Base-by-base conservation (phyloP, 2,888 invertebrate genomes). In the Tanytarsus gracilentus region DNA sequence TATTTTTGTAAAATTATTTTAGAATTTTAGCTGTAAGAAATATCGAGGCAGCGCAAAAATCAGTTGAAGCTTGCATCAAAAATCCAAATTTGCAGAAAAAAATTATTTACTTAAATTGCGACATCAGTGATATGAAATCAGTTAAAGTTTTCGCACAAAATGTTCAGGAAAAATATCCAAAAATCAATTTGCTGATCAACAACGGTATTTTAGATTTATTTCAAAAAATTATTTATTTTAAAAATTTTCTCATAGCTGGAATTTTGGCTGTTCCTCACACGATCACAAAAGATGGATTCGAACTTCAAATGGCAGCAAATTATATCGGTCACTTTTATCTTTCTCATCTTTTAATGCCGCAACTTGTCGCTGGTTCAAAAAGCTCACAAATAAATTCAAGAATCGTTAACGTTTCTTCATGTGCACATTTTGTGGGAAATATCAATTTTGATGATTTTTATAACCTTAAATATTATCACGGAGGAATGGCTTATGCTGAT, bases 191-290 rank as follows among this genome's bases (percentile, higher is more conserved):
- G 65, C 75, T 93, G 36, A 79, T 92, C 1, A 92, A 92, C 72
- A 92, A 92, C 74, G 86, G 85, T n/a, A n/a, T n/a, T n/a, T n/a
- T 84, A 74, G 69, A 27, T 4, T 18, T 11, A 25, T 26, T 56
- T 36, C 11, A 2, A 8, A 16, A 18, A 18, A 3, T 21, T 26
- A 2, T 25, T 2, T 49, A 26, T 4, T 65, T 64, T 69, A n/a
- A n/a, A n/a, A n/a, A n/a, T n/a, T n/a, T n/a, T n/a, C n/a, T 75
- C 76, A 64, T 69, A 84, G 93, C 95, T 67, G 95, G 93, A 26
- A 83, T 94, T 49, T 93, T 95, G 94, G 89, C 88, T 70, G 83
- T 84, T 4, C 88, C 91, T 27, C 86, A 82, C 66, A 76, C 86
- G 65, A n/a, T n/a, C n/a, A 89, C 92, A 0, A 79, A 79, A 65